Evolutionary conservation across 2,113 vertebrate genomes (phyloP).

Genomic region (Connochaetes taurinus): DNA sequence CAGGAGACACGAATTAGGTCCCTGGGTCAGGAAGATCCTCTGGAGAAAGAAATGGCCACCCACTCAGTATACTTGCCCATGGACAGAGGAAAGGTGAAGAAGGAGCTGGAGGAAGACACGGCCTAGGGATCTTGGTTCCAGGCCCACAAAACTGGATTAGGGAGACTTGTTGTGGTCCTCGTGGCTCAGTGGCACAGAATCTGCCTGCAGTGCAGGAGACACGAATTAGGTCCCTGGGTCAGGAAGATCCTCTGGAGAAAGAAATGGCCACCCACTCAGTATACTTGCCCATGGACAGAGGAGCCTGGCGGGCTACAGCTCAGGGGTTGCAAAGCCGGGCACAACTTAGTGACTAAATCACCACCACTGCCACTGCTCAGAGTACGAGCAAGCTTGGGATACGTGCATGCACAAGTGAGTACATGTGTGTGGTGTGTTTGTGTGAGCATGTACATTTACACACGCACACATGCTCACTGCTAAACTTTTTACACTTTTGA

Average conservation of each 20-base stretch:
- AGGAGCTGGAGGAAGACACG: background rate
- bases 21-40: background rate
- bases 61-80: background rate
- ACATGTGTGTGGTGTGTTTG: background rate
- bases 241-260: background rate
- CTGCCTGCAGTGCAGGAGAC: background rate
- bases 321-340: background rate
- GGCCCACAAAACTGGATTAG: background rate
- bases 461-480: background rate
- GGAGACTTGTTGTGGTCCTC: background rate
- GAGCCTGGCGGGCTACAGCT: background rate
- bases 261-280: background rate
- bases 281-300: background rate
- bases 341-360: background rate
- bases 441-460: background rate
- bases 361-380: background rate
- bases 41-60: background rate
- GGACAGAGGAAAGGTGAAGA: background rate
- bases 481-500: background rate
- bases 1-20: background rate
- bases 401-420: rapidly evolving
- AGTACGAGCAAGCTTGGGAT: too few species aligned
- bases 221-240: background rate
- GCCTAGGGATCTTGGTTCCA: background rate
- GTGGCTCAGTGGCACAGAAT: background rate